phyloP scores from a whole-genome alignment of 2,113 vertebrate genomes.

The Centropus unirufus region DNA sequence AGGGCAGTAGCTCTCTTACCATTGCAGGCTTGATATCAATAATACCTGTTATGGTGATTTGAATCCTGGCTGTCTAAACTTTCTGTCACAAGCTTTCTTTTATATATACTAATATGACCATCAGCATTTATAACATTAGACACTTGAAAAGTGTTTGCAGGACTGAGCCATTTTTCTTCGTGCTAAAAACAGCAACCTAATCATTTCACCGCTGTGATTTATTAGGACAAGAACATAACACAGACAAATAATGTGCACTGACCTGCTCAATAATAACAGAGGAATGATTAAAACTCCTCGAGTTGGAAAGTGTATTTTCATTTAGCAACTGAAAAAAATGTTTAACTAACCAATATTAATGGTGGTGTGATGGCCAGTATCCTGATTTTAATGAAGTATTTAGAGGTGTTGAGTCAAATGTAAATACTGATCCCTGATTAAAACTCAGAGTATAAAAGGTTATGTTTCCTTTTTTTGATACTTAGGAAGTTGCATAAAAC shows the following conservation, averaged over 20 bases:
- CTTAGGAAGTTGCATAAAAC: background rate
- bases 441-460: background rate
- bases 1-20: background rate
- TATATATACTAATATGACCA: background rate
- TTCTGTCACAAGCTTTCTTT: constrained; percentile 13
- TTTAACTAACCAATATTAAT: constrained; percentile 26
- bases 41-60: background rate
- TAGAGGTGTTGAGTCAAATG: constrained; percentile 7
- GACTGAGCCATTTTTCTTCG: background rate
- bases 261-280: background rate
- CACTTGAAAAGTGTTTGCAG: background rate
- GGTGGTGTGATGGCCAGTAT: constrained; percentile 20
- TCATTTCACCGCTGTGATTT: constrained; percentile 8
- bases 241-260: background rate
- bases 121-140: background rate
- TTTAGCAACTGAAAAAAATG: constrained; percentile 11
- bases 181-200: background rate
- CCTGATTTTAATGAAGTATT: constrained; percentile 22
- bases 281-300: background rate
- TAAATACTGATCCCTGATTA: constrained; percentile 18
- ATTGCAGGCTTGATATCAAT: background rate
- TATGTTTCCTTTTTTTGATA: background rate
- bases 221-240: background rate
- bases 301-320: constrained; percentile 1
- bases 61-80: background rate